Percentiles rank a stretch among this genome's conserved stretches.
phyloP scores from a whole-genome alignment of 2,113 vertebrate species.

The Hemiscyllium ocellatum region DNA sequence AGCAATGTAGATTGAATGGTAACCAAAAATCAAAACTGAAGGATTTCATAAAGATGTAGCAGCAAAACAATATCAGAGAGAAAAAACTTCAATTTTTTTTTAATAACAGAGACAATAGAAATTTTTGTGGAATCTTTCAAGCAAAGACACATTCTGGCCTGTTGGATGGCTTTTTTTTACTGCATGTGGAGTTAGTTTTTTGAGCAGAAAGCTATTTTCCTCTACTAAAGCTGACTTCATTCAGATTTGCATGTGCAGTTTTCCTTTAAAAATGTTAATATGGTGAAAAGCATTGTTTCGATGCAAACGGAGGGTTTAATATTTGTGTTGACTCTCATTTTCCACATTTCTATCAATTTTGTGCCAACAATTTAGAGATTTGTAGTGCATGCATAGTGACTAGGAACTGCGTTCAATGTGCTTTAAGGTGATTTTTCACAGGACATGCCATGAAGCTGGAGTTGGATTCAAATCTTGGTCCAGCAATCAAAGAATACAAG shows the following conservation, averaged over 20 bases:
- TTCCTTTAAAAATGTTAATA: neutral
- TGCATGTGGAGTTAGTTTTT: neutral
- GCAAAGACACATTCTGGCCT: neutral
- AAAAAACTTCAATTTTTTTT: neutral
- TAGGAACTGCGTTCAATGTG: neutral
- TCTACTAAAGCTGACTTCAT: neutral
- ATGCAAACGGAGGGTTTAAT: neutral
- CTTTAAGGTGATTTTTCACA: neutral
- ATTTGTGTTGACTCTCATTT: neutral
- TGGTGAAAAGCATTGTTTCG: neutral
- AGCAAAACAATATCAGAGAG: neutral
- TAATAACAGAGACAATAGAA: neutral
- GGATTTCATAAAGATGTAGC: neutral
- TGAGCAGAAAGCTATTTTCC: neutral
- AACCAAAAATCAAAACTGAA: neutral
- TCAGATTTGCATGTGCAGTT: neutral
- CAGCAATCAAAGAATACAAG: neutral
- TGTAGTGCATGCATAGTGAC: no score
- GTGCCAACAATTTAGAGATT: neutral
- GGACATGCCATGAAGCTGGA: neutral
- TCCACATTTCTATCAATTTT: neutral
- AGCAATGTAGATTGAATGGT: neutral
- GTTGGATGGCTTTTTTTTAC: neutral
- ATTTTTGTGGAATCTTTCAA: neutral
- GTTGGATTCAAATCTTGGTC: neutral